These are phyloP conservation scores for Danionella dracula DNA, from an alignment of 2,797 vertebrate genomes.

Conservation along the genomic window DNA sequence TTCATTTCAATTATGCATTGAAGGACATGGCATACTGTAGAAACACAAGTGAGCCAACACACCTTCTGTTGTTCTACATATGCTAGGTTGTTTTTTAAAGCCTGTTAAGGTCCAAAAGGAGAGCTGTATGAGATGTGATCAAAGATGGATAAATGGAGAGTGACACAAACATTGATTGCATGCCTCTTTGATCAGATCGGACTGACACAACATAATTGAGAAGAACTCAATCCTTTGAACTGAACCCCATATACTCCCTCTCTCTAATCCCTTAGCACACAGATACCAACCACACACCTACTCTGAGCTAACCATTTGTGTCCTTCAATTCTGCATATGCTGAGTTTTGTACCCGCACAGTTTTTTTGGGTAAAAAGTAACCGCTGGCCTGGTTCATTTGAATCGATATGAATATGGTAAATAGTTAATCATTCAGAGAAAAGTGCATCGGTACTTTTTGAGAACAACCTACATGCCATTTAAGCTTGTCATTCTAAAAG, in stretches of 20 bases:
- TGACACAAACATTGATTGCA: constrained; percentile 71
- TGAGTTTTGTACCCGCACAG: too few species aligned
- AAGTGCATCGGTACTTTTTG: too few species aligned
- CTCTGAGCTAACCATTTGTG: too few species aligned
- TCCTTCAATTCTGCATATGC: too few species aligned
- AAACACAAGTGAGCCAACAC: not conserved
- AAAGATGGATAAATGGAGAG: constrained; percentile 68
- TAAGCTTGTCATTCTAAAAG: too few species aligned
- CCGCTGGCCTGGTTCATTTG: too few species aligned
- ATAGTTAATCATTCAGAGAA: too few species aligned
- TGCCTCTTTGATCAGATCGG: constrained; percentile 66
- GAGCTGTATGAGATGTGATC: constrained; percentile 59
- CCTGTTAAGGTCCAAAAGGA: not conserved
- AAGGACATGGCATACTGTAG: not conserved
- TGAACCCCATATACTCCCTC: constrained; percentile 34
- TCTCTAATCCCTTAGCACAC: constrained; percentile 13
- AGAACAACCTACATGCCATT: too few species aligned
- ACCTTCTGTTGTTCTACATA: constrained; percentile 12
- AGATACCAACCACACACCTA: not conserved
- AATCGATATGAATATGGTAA: too few species aligned
- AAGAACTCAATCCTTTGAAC: constrained; percentile 64
- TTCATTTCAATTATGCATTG: constrained; percentile 10
- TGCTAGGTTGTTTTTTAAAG: constrained; percentile 2
- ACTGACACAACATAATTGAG: constrained; percentile 54
- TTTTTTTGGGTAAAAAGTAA: too few species aligned